phyloP scores from a whole-genome alignment of 2,797 vertebrate genomes.

The Cacajao melanocephalus region DNA sequence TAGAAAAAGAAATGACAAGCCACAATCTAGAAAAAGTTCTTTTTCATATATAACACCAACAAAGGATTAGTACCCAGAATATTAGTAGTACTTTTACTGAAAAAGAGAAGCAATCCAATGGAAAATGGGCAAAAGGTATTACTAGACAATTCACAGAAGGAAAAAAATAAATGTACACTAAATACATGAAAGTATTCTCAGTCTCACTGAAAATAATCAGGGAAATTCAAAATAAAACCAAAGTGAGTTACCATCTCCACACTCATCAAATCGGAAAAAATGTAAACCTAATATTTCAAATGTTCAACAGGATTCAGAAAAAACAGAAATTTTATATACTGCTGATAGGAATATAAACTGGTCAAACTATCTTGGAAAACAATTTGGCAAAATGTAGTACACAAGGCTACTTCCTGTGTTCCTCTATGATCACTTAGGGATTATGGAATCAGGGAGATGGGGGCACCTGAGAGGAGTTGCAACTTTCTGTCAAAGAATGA shows the following conservation, averaged over 20 bases:
- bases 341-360: no score
- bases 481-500: no score
- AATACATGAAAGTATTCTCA: background rate
- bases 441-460: no score
- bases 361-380: no score
- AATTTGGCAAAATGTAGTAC: no score
- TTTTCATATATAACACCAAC: background rate
- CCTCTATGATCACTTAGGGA: no score
- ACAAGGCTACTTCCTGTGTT: no score
- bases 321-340: no score
- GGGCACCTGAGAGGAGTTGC: no score
- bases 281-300: no score
- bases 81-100: background rate
- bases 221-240: background rate
- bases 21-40: background rate
- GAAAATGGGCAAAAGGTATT: background rate
- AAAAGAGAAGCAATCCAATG: background rate
- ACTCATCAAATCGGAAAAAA: no score
- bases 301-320: no score
- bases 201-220: background rate
- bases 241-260: background rate
- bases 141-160: background rate
- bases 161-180: background rate
- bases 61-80: background rate
- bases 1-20: background rate